Evolutionary conservation across 2,797 vertebrate genomes (phyloP).

Genomic region (Kryptolebias ocellatus): DNA sequence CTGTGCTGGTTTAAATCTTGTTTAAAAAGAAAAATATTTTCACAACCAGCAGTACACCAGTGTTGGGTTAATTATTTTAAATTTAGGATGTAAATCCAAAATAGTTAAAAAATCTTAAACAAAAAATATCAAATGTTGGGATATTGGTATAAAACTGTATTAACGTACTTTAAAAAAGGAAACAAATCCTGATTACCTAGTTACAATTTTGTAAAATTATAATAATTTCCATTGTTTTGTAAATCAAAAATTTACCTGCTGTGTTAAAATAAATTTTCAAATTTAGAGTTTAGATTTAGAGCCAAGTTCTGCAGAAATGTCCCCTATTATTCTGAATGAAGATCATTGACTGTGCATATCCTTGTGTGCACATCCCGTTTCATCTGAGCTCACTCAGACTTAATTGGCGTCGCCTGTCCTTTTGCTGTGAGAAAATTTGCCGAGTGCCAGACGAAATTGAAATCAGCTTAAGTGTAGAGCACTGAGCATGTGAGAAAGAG

Average conservation of each 20-base stretch:
- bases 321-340: neutral
- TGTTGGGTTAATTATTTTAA: too few relatives aligned
- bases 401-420: constrained; percentile 41
- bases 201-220: too few relatives aligned
- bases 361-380: constrained; percentile 13
- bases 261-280: neutral
- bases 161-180: too few relatives aligned
- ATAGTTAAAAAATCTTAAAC: too few relatives aligned
- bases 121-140: too few relatives aligned
- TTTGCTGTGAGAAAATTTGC: constrained; percentile 52
- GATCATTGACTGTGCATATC: neutral
- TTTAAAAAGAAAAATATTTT: too few relatives aligned
- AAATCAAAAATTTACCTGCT: too few relatives aligned
- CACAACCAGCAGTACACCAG: too few relatives aligned
- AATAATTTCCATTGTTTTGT: too few relatives aligned
- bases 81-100: too few relatives aligned
- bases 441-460: constrained; percentile 64
- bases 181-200: too few relatives aligned
- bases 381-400: constrained; percentile 20
- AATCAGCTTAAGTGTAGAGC: constrained; percentile 66
- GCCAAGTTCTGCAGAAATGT: constrained; percentile 9
- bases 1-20: neutral
- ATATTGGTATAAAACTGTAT: too few relatives aligned
- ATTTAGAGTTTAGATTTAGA: neutral
- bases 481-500: constrained; percentile 43